Base-by-base conservation (phyloP, 2,113 vertebrate genomes). In the Callithrix jacchus region DNA sequence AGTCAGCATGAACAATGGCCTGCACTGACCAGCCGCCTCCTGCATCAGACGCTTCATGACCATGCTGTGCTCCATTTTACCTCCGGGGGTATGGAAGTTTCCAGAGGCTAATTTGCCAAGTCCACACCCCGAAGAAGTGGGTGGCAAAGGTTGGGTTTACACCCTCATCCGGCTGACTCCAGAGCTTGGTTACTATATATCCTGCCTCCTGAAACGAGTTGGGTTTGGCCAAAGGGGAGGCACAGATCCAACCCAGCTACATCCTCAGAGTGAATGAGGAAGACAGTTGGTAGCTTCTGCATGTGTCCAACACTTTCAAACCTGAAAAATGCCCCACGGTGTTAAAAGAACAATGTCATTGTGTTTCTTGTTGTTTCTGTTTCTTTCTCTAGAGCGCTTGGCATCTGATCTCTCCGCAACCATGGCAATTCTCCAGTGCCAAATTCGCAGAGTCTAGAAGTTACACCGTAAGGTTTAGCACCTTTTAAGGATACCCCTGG, bases 261-360 rank as follows among this genome's bases (percentile, higher is more conserved):
- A 5, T 0, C 80, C 40, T n/a, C 7, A 6, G 10, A 68, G 61
- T 2, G 45, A 45, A 1, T 32, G 0, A n/a, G 77, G 54, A 20
- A 12, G 47, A 23, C 21, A 4, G 0, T 9, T 6, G 35, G 20
- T 12, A 1, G 8, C 35, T 64, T 74, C 56, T 10, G 56, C n/a
- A 5, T 35, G 4, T 11, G 2, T 2, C 54, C 49, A 1, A 2
- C 0, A 42, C 52, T 12, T 5, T 12, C 2, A 42, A 66, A 2
- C 0, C 2, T 40, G 56, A 32, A 47, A 17, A 61, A 58, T 21
- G 47, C 66, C 96, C 30, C 42, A 0, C 1, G 3, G 27, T 54
- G 32, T 68, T 66, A 52, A 37, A 68, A 4, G 56, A 86, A 45
- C 85, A 86, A 73, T 16, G 35, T 20, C 54, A 21, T 17, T 18